A percentile compares a stretch with the other conserved stretches of the same genome.
phyloP scores from a whole-genome alignment of 2,113 vertebrate genomes.

The Tragelaphus scriptus region DNA sequence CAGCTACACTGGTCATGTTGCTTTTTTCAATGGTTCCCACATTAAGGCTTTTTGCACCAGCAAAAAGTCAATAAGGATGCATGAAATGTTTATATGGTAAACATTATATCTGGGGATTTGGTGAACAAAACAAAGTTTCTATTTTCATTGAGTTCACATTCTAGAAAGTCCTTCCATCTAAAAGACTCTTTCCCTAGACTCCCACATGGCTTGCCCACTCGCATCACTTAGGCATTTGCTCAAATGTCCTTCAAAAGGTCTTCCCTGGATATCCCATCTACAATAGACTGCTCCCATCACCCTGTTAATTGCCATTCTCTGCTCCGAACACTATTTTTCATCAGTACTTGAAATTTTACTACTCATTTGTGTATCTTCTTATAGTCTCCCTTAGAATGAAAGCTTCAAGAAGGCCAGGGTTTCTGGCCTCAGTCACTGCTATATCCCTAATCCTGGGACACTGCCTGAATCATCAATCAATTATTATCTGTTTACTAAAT shows the following conservation, averaged over 20 bases:
- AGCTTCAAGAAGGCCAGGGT: not conserved
- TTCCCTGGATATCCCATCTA: not conserved
- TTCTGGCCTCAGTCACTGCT: not conserved
- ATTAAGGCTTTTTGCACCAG: not conserved
- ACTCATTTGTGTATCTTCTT: not conserved
- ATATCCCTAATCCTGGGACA: not conserved
- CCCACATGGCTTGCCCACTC: not conserved
- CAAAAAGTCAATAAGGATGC: not conserved
- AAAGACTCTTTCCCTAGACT: not conserved
- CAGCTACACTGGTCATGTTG: not conserved
- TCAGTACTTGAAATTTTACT: not conserved
- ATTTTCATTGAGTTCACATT: not conserved
- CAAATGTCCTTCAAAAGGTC: not conserved
- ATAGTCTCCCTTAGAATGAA: not conserved
- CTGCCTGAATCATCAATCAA: not conserved
- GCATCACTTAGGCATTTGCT: not conserved
- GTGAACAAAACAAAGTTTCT: not conserved
- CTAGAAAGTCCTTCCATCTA: not conserved
- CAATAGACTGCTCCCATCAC: too few relatives aligned
- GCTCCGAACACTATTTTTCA: not conserved
- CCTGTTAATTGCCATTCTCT: not conserved
- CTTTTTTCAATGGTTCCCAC: not conserved
- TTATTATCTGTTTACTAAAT: not conserved
- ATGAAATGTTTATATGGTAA: not conserved
- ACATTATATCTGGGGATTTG: not conserved